Evolutionary conservation across 2,113 vertebrate species (phyloP).

Genomic region (Cyprinus carpio): DNA sequence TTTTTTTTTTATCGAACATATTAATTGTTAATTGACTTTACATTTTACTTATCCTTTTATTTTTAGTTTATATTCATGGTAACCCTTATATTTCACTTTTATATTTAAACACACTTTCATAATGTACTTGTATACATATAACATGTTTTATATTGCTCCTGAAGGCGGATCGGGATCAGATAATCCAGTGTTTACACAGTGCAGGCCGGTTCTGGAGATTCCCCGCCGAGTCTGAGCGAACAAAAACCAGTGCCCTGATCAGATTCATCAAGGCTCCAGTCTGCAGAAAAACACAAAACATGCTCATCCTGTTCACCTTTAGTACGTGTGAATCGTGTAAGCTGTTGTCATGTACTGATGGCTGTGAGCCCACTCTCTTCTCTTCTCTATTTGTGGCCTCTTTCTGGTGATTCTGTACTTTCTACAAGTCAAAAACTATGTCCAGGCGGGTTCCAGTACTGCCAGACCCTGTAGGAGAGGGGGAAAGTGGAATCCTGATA

Average conservation of each 20-base stretch:
- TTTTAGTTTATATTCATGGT: no score
- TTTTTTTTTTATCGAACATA: no score
- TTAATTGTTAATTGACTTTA: no score
- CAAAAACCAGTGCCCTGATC: constrained; percentile 95
- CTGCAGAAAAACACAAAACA: background rate
- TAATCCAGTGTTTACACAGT: constrained; percentile 98
- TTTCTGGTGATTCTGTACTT: constrained; percentile 76
- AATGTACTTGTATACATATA: background rate
- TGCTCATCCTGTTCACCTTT: background rate
- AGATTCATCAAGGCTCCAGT: constrained; percentile 97
- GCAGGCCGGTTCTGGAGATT: constrained; percentile 93
- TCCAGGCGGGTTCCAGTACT: constrained; percentile 95
- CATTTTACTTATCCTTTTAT: no score
- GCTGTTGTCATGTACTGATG: background rate
- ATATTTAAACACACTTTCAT: no score
- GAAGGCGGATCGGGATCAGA: constrained; percentile 78
- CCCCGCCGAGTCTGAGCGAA: constrained; percentile 89
- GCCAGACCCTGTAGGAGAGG: constrained; percentile 92
- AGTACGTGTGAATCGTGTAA: background rate
- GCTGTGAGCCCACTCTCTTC: background rate
- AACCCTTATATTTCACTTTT: background rate
- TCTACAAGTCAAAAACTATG: constrained; percentile 98
- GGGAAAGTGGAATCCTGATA: constrained; percentile 90
- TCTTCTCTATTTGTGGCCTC: no score
- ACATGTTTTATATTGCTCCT: constrained; percentile 76